A percentile compares a stretch with the other conserved stretches of the same genome.
Evolutionary conservation across 2,888 invertebrate species (phyloP).

Genomic region (Netelia inedita): DNA sequence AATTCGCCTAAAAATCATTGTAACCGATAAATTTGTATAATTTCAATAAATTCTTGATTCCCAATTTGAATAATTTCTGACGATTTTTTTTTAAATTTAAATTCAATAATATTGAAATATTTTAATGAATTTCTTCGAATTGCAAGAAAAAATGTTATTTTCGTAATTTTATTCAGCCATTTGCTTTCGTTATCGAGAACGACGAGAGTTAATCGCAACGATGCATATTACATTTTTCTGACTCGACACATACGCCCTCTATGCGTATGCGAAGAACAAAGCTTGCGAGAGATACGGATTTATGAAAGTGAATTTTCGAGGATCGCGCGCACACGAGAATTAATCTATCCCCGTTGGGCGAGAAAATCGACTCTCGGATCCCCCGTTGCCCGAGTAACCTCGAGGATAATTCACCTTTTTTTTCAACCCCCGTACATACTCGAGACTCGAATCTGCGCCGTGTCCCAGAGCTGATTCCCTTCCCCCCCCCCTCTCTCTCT

Average conservation of each 20-base stretch:
- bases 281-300: neutral
- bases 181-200: neutral
- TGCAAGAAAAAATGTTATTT: no score
- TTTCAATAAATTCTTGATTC: no score
- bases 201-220: neutral
- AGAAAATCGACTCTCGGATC: conserved; percentile 43
- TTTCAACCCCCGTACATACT: conserved; percentile 19
- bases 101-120: no score
- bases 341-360: conserved; percentile 33
- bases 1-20: no score
- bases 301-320: conserved; percentile 41
- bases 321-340: conserved; percentile 9
- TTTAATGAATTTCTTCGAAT: no score
- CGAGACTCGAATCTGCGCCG: conserved; percentile 24
- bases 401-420: conserved; percentile 42
- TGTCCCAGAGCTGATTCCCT: conserved; percentile 22
- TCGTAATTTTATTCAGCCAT: neutral
- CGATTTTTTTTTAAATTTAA: no score
- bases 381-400: conserved; percentile 46
- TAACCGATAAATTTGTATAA: no score
- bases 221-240: neutral
- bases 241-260: neutral
- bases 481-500: conserved; percentile 5
- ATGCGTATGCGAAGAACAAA: neutral
- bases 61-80: no score